phyloP scores from a whole-genome alignment of 2,888 invertebrate species.

The Venusia cambrica region DNA sequence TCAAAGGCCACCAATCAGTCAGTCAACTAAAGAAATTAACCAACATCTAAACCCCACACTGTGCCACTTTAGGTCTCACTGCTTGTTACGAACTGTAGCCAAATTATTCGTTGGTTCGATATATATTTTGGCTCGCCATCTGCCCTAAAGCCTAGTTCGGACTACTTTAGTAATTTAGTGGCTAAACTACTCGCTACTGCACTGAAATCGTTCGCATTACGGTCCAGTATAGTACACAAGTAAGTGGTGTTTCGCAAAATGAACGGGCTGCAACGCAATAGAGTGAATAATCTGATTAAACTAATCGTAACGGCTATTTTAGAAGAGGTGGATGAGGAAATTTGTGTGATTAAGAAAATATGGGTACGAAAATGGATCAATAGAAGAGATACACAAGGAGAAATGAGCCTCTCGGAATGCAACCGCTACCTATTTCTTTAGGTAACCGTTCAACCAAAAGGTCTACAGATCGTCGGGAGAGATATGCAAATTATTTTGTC shows the following conservation, averaged over 20 bases:
- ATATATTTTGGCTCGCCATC: too few relatives aligned
- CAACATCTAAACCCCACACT: slow-evolving; percentile 38
- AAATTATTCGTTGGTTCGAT: slow-evolving; percentile 16
- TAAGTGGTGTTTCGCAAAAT: too few relatives aligned
- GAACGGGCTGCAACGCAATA: slow-evolving; percentile 17
- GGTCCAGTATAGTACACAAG: too few relatives aligned
- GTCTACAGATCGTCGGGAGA: slow-evolving; percentile 20
- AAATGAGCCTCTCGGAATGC: slow-evolving; percentile 20
- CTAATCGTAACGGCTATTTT: slow-evolving; percentile 22
- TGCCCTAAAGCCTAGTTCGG: too few relatives aligned
- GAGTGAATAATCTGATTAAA: slow-evolving; percentile 19
- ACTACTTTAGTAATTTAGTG: too few relatives aligned
- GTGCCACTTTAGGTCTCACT: slow-evolving; percentile 6
- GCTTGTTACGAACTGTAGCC: slow-evolving; percentile 4
- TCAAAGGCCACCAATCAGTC: slow-evolving; percentile 62
- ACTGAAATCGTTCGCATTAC: too few relatives aligned
- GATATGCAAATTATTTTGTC: slow-evolving; percentile 23
- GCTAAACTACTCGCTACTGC: too few relatives aligned
- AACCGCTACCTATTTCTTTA: slow-evolving; percentile 17
- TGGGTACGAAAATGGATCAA: too few relatives aligned
- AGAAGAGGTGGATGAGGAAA: slow-evolving; percentile 15
- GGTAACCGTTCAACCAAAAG: too few relatives aligned
- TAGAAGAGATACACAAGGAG: too few relatives aligned
- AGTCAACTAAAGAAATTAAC: slow-evolving; percentile 65
- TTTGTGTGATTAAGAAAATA: slow-evolving; percentile 2